Evolutionary conservation across 1,140 invertebrate species (phyloP), one percentile per base, ranked within the genome.

Genomic region (Brachionus sp.): DNA sequence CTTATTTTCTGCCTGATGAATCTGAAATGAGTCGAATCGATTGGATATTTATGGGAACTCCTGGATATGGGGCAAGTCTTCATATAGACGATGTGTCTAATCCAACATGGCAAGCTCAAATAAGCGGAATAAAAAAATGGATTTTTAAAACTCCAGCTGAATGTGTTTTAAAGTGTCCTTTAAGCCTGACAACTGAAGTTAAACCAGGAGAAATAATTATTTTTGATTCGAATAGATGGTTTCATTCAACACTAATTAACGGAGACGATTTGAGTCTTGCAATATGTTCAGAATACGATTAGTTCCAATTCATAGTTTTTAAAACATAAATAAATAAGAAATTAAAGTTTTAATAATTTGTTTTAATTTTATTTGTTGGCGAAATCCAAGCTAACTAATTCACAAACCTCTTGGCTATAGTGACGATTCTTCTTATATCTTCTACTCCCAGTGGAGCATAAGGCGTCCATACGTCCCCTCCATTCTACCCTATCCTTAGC

Each of bases 31-130:
- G 94, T 86, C 93, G 92, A 75, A 92, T 93, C 0, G 95, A 96
- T 89, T 98, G 95, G 95, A 94, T 98, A 84, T 98, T 98, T 86
- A 97, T 98, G 93, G 96, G 96, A 0, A 95, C 93, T 39, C 92
- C 93, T 0, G 95, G 95, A 44, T 92, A 95, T 87, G 96, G 96
- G 0, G 95, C 95, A 0, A 93, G 95, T 85, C 93, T 97, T 92
- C 95, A 98, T 88, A 94, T 96, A 89, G 95, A 97, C 88, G 93
- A 95, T 83, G 95, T 98, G 13, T 91, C 92, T 50, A 91, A 94
- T 87, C 93, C 95, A 9, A 97, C 95, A 0, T 98, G 95, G 95
- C 95, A 97, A 89, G 95, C 95, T 0, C 95, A 97, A 89, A 91
- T 97, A 57, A 91, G 91, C 64, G 95, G 95, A 0, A 91, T 89